Base-by-base conservation (phyloP, 2,888 invertebrate genomes). In the Conus canariensis region DNA sequence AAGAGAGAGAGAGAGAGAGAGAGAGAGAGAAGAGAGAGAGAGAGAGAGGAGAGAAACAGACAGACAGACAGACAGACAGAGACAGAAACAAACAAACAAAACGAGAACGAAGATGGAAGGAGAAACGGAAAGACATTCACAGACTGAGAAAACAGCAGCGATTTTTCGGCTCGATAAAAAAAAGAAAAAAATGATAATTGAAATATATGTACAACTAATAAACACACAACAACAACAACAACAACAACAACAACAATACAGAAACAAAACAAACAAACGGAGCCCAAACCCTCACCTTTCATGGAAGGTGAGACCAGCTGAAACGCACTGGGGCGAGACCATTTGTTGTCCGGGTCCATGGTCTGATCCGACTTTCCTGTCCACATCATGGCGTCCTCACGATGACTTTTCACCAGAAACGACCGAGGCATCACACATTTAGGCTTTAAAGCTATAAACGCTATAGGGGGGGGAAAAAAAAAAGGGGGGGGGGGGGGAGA, bases 341-440 rank as follows among this genome's bases (percentile, higher is more conserved):
- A 9, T 6, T 67, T 67, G 19, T 3, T 12, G 67, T 87, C 86
- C 64, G 22, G 56, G 16, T 87, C 70, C 67, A 22, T 19, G 14
- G 67, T 45, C 45, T 85, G 59, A 64, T 25, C 85, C 64, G n/a
- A n/a, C 60, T 60, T 60, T 59, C 60, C 59, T 56, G 85, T n/a
- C 85, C 85, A 85, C 85, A 60, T 60, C 85, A 85, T 85, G 85
- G 59, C 67, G 67, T 22, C 64, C 16, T 64, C 70, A 16, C n/a
- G 67, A 67, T 70, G 86, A 70, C 86, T 87, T 45, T 87, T 30
- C 86, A 70, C 86, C 67, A 87, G 86, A 87, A 87, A 30, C 70
- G 60, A 85, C 85, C 85, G 64, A n/a, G 30, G 83, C 22, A 58
- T 85, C n/a, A 56, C 58, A 22, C 70, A 70, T 12, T 70, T 4